Percentiles rank a stretch among this genome's conserved stretches.
Conservation (phyloP, 1,140 invertebrate species). For the Magallana ariakensis region DNA sequence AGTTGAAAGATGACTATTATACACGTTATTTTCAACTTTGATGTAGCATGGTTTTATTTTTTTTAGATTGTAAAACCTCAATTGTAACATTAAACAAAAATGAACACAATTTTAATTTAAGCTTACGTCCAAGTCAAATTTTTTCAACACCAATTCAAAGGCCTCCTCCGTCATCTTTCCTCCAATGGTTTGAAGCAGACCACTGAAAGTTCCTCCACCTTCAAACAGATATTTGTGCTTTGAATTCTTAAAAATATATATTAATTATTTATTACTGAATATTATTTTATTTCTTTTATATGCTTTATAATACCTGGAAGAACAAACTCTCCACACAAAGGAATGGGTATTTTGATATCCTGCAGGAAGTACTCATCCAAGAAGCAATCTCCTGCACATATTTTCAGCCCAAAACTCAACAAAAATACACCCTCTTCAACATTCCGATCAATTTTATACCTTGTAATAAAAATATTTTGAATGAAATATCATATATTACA, state of each 20-base stretch:
- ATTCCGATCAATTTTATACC: conserved; percentile 43
- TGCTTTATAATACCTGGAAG: conserved; percentile 48
- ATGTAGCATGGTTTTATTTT: no score
- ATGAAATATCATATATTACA: neutral
- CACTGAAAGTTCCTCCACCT: conserved; percentile 55
- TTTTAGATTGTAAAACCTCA: no score
- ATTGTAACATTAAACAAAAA: no score
- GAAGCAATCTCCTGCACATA: conserved; percentile 49
- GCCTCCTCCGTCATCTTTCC: conserved; percentile 55
- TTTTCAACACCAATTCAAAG: conserved; percentile 57
- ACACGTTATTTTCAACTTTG: no score
- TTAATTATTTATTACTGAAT: neutral
- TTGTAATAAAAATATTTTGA: neutral
- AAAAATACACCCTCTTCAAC: conserved; percentile 43
- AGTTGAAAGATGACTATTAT: no score
- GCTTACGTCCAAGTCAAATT: conserved; percentile 61
- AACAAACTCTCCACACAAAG: conserved; percentile 55
- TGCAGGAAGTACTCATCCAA: conserved; percentile 43
- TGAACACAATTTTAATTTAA: no score
- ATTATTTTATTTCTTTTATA: neutral
- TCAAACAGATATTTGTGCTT: neutral
- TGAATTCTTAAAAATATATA: neutral
- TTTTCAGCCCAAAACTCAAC: conserved; percentile 50
- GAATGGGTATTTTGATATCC: conserved; percentile 47
- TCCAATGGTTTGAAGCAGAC: conserved; percentile 50